phyloP scores from a whole-genome alignment of 2,797 vertebrate genomes.

The Enteromius unitaeniatus region DNA sequence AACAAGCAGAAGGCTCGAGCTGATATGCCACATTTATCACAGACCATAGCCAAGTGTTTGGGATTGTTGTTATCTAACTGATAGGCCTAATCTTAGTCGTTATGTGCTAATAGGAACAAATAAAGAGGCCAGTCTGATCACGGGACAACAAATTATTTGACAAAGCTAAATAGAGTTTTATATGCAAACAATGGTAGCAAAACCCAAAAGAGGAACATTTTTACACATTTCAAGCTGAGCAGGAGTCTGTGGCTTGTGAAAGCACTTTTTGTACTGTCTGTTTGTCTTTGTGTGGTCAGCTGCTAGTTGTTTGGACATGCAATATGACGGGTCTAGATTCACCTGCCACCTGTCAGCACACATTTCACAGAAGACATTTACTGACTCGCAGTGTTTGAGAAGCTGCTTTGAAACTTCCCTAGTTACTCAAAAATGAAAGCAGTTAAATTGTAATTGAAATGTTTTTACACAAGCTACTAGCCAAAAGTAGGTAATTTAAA shows the following conservation, averaged over 20 bases:
- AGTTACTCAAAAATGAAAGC: not conserved
- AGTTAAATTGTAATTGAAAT: not conserved
- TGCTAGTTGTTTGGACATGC: conserved; percentile 20
- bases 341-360: conserved; percentile 33
- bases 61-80: conserved; percentile 49
- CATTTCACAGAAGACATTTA: conserved; percentile 25
- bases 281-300: conserved; percentile 36
- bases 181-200: not conserved
- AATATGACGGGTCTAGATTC: conserved; percentile 13
- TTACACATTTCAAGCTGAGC: not conserved
- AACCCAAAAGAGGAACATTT: conserved; percentile 8
- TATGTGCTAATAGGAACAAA: conserved; percentile 47
- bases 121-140: not conserved
- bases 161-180: not conserved
- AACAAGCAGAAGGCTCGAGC: conserved; percentile 1
- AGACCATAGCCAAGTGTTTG: conserved; percentile 32
- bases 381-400: not conserved
- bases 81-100: conserved; percentile 49
- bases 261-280: conserved; percentile 12
- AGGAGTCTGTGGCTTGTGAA: not conserved
- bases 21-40: conserved; percentile 19
- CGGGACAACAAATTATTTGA: conserved; percentile 25
- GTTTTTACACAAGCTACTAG: not conserved
- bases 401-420: not conserved
- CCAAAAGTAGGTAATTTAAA: not conserved